Conservation (phyloP, 2,888 invertebrate genomes). For the Chymomyza amoena region DNA sequence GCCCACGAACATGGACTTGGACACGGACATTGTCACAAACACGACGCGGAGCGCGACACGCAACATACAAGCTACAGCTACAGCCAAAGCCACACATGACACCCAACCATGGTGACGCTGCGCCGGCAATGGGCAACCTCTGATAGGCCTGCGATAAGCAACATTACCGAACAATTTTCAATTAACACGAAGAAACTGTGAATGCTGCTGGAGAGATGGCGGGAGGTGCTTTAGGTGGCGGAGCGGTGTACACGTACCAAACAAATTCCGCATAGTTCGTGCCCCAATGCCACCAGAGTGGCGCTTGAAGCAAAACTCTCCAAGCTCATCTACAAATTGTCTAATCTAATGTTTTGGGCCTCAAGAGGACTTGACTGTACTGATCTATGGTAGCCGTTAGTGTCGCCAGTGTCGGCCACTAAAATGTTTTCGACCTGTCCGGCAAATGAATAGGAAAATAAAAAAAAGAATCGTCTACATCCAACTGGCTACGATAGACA, state of each 20-base stretch:
- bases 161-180: conserved; percentile 78
- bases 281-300: conserved; percentile 44
- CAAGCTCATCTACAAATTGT: conserved; percentile 63
- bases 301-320: conserved; percentile 54
- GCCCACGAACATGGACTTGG: conserved; percentile 45
- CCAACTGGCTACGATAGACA: conserved; percentile 59
- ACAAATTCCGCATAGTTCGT: conserved; percentile 47
- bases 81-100: conserved; percentile 14
- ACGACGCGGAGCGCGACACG: background rate
- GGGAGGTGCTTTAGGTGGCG: no score
- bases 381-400: conserved; percentile 58
- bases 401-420: conserved; percentile 35
- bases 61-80: conserved; percentile 33
- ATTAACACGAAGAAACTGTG: conserved; percentile 76
- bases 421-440: conserved; percentile 56
- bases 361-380: conserved; percentile 16
- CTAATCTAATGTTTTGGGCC: conserved; percentile 55
- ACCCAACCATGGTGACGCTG: conserved; percentile 18
- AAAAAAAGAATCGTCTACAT: conserved; percentile 27
- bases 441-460: background rate
- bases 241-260: conserved; percentile 8
- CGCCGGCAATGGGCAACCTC: conserved; percentile 29
- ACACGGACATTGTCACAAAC: conserved; percentile 5
- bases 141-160: conserved; percentile 71
- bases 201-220: conserved; percentile 31